A percentile compares a stretch with the other conserved stretches of the same genome.
Conservation (phyloP, 2,113 vertebrate genomes). For the Caranx melampygus region DNA sequence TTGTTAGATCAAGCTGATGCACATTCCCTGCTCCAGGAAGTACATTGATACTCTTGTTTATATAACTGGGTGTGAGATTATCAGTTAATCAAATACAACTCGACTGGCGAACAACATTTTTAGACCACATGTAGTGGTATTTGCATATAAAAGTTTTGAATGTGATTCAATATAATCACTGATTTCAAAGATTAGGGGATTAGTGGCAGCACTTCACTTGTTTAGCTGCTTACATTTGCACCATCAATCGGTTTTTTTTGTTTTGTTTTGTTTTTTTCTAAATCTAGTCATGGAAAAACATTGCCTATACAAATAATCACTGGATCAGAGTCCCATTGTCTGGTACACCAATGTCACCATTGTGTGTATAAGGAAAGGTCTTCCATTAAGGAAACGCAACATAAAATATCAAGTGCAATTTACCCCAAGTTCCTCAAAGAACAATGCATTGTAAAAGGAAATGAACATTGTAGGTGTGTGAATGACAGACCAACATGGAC, state of each 20-base stretch:
- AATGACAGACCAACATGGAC: no score
- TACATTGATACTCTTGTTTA: neutral
- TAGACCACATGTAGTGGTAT: neutral
- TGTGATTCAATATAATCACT: no score
- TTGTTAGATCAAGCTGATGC: neutral
- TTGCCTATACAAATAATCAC: neutral
- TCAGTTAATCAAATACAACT: neutral
- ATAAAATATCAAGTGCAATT: no score
- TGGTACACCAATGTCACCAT: no score
- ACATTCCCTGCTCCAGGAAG: neutral
- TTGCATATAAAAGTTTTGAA: neutral
- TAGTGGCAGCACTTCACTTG: neutral
- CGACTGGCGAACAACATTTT: neutral
- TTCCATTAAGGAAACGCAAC: no score
- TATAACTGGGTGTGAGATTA: neutral
- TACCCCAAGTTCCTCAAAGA: no score
- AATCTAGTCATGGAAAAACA: neutral
- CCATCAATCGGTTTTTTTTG: neutral
- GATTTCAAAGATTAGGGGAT: no score
- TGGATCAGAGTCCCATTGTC: neutral
- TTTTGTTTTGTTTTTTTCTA: neutral
- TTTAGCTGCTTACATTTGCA: neutral
- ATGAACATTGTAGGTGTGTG: no score
- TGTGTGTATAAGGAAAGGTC: no score
- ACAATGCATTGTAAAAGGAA: no score